Evolutionary conservation across 2,113 vertebrate genomes (phyloP), one percentile per base, ranked within the genome.

Genomic region (Rhinoptilus africanus): DNA sequence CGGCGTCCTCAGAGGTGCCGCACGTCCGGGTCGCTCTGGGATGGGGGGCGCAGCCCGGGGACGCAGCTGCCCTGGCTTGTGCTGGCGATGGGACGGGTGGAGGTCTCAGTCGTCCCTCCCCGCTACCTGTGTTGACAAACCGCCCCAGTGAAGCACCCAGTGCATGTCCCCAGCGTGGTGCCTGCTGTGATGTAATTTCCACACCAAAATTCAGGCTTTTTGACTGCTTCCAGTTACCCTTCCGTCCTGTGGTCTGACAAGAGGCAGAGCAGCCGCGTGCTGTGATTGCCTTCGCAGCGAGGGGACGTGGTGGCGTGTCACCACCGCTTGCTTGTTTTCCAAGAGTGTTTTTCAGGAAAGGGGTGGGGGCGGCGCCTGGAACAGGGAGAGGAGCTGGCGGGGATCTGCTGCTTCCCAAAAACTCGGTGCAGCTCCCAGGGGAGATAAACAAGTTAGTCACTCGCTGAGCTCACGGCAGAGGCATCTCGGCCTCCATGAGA

Each of bases 401-500:
- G 71, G 85, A 75, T 80, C 72, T 85, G 89, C 86, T 32, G 67
- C 96, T 81, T 82, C 92, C 91, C 92, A 83, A 90, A 85, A 43
- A 14, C 88, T 56, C 21, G 4, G 41, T 63, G 77, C 71, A n/a
- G 85, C 50, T 96, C 97, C 96, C 89, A 18, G 37, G 69, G 96
- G 96, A 94, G 56, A 86, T 69, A 69, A 95, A 85, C 63, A 78
- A 89, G 74, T 96, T 73, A 78, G 75, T 94, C 96, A 94, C 47
- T 43, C 5, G 3, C 10, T 96, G 96, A 97, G 92, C 96, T 97
- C 96, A 95, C 9, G 30, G 91, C 62, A 22, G 27, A 97, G 79
- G 95, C 93, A 97, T 97, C 90, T 78, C 7, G 1, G 39, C 71
- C 60, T 95, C 89, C 95, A 75, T 96, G 97, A 69, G 96, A 95